Conservation (phyloP, 1,140 invertebrate species). For the Dryas iulia region DNA sequence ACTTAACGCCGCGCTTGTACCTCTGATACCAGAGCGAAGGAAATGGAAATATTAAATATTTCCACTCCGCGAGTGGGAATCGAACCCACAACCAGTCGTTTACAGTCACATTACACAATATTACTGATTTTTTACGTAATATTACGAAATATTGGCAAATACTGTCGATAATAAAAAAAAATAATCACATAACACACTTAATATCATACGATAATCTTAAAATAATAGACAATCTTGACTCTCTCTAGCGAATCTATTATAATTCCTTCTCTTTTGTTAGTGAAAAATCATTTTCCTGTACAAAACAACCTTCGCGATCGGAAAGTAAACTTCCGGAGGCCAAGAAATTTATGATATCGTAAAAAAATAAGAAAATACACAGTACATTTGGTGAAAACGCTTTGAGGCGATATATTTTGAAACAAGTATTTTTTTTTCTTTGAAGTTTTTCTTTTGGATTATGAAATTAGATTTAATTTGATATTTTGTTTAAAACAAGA, state of each 20-base stretch:
- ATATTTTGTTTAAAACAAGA: background rate
- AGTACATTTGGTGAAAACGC: constrained; percentile 24
- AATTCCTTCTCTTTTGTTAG: constrained; percentile 23
- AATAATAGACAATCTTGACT: constrained; percentile 17
- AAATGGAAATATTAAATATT: no score
- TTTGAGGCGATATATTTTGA: constrained; percentile 9
- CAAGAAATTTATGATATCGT: constrained; percentile 37
- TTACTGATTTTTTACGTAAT: no score
- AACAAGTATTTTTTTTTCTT: background rate
- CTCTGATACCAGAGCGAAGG: no score
- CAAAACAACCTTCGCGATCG: constrained; percentile 26
- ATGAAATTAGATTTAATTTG: background rate
- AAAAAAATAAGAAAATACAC: constrained; percentile 38
- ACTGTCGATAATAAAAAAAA: no score
- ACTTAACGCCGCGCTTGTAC: no score
- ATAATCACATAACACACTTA: no score
- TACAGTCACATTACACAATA: no score
- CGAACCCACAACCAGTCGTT: no score
- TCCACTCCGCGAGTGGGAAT: no score
- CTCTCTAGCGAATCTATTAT: constrained; percentile 12
- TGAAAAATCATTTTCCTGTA: constrained; percentile 32
- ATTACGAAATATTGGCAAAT: no score
- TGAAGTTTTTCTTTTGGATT: constrained; percentile 5
- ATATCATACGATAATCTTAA: no score
- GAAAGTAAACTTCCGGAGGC: constrained; percentile 32